These are phyloP conservation scores for Synergus gifuensis DNA, from an alignment of 2,888 invertebrate genomes.

Conservation along the genomic window DNA sequence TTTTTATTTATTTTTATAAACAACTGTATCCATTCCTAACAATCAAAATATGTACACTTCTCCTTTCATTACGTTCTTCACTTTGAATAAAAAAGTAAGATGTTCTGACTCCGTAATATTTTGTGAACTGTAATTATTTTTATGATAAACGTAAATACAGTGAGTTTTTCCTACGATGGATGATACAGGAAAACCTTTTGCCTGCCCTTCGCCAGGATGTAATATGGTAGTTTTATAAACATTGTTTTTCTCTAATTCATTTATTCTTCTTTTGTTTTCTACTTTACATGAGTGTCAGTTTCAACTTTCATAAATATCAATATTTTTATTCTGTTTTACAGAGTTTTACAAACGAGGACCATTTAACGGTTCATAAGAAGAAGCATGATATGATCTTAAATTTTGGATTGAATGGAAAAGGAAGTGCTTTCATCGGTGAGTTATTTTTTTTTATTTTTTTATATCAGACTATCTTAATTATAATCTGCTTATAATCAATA, in stretches of 20 bases:
- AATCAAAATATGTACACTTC: not conserved
- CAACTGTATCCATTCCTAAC: not conserved
- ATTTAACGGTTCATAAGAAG: conserved; percentile 87
- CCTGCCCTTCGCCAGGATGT: conserved; percentile 84
- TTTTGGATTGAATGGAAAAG: conserved; percentile 82
- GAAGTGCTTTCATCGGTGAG: conserved; percentile 83
- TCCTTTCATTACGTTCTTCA: not conserved
- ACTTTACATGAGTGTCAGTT: not conserved
- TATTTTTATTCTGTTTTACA: conserved; percentile 62
- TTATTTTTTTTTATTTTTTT: conserved; percentile 48
- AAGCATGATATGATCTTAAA: conserved; percentile 93
- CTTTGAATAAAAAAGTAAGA: not conserved
- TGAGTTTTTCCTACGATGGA: conserved; percentile 72
- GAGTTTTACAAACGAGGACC: conserved; percentile 90
- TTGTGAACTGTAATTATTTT: not conserved
- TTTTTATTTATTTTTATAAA: not conserved
- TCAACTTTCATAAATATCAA: not conserved
- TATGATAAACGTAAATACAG: not conserved
- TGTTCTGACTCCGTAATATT: not conserved
- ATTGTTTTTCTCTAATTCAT: conserved; percentile 31
- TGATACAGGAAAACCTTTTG: conserved; percentile 85
- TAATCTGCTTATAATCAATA: conserved; percentile 6
- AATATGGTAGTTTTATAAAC: conserved; percentile 79
- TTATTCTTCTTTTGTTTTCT: not conserved
- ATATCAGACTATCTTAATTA: not conserved